Conservation (phyloP, 2,113 vertebrate genomes). For the Fukomys damarensis region DNA sequence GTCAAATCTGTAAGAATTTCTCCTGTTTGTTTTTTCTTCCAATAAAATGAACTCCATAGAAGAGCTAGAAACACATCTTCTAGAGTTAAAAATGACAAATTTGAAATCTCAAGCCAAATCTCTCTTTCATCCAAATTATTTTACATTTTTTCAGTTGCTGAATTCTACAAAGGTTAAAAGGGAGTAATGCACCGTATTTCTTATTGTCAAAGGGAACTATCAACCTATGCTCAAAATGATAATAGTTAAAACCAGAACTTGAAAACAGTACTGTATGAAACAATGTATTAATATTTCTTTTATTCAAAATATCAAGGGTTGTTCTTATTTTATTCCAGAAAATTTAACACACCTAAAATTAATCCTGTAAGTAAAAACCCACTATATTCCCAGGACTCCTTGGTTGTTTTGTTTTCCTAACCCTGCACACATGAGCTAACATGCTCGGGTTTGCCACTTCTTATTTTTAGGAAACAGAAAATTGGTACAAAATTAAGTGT, state of each 20-base stretch:
- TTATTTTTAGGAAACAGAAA: background rate
- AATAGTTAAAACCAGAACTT: background rate
- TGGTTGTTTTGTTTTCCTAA: background rate
- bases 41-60: background rate
- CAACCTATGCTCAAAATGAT: background rate
- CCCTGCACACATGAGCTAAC: background rate
- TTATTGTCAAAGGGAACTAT: background rate
- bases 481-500: conserved; percentile 3
- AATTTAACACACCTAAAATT: background rate
- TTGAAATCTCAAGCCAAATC: background rate
- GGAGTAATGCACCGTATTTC: background rate
- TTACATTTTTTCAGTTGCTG: background rate
- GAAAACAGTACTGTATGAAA: background rate
- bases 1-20: background rate
- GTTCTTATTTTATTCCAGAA: background rate
- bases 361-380: background rate
- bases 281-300: background rate
- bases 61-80: conserved; percentile 9
- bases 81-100: background rate
- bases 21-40: background rate
- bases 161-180: background rate
- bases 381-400: background rate
- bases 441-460: background rate
- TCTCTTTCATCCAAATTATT: background rate
- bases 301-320: background rate